Evolutionary conservation across 2,888 invertebrate species (phyloP).

Genomic region (Syritta pipiens): DNA sequence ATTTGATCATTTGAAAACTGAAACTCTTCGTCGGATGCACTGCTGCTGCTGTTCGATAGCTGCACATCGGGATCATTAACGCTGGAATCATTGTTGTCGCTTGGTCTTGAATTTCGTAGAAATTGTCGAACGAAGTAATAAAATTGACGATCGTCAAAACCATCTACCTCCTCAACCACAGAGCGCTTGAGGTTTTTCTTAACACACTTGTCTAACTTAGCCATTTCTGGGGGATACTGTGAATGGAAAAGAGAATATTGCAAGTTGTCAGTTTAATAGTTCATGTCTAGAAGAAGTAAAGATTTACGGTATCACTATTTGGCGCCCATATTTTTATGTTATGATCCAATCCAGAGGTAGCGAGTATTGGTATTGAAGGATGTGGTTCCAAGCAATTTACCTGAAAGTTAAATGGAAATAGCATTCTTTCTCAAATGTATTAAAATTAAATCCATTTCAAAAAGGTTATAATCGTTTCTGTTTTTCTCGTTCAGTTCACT

Average conservation of each 20-base stretch:
- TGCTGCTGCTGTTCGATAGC: constrained; percentile 27
- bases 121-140: constrained; percentile 76
- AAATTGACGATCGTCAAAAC: constrained; percentile 74
- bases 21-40: constrained; percentile 58
- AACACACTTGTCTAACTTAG: constrained; percentile 74
- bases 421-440: too few species aligned
- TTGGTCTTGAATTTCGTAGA: constrained; percentile 70
- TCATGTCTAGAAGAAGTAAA: constrained; percentile 22
- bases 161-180: constrained; percentile 68
- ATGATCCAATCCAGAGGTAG: constrained; percentile 92
- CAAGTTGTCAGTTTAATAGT: background rate
- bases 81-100: constrained; percentile 48
- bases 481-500: too few species aligned
- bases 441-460: too few species aligned
- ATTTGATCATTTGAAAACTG: constrained; percentile 53
- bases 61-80: constrained; percentile 44
- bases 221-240: constrained; percentile 73
- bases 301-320: constrained; percentile 71
- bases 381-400: constrained; percentile 94
- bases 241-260: constrained; percentile 1
- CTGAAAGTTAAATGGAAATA: constrained; percentile 63
- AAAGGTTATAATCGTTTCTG: too few species aligned
- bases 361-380: constrained; percentile 91
- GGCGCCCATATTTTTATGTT: constrained; percentile 97
- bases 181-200: constrained; percentile 74